Conservation (phyloP, 2,888 invertebrate genomes). For the Morpho deidamia region DNA sequence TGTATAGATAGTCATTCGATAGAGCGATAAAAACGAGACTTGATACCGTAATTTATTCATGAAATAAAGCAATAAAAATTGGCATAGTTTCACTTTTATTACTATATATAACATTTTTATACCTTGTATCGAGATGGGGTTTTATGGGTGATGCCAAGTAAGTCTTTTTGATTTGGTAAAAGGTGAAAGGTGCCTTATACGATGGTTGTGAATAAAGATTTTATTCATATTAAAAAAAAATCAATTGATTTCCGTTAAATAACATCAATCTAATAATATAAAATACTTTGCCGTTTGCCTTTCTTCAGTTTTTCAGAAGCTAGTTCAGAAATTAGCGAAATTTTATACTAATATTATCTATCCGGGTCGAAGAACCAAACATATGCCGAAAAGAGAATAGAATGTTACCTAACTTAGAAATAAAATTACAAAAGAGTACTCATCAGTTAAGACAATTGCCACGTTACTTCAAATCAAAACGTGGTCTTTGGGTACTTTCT, state of each 20-base stretch:
- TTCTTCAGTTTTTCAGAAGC: too few species aligned
- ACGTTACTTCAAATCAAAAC: too few species aligned
- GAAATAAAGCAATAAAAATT: conserved; percentile 28
- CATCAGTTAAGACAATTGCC: too few species aligned
- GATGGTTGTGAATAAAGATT: background rate
- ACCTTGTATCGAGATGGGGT: conserved; percentile 16
- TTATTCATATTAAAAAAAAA: background rate
- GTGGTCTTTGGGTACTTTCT: too few species aligned
- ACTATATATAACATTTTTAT: conserved; percentile 24
- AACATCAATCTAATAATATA: background rate
- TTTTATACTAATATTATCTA: too few species aligned
- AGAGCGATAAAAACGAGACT: conserved; percentile 24
- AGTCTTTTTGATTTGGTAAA: conserved; percentile 6
- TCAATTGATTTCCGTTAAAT: too few species aligned
- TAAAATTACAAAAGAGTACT: too few species aligned
- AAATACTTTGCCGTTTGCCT: too few species aligned
- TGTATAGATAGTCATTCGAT: conserved; percentile 21
- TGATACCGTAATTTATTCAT: conserved; percentile 26
- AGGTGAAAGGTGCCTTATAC: background rate
- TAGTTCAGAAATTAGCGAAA: too few species aligned
- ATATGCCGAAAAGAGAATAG: too few species aligned
- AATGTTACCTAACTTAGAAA: too few species aligned
- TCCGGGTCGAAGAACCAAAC: too few species aligned
- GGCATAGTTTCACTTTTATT: conserved; percentile 28
- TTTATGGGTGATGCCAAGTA: conserved; percentile 13